These are phyloP conservation scores for Coenonympha glycerion DNA, from an alignment of 2,888 invertebrate species.

Conservation along the genomic window DNA sequence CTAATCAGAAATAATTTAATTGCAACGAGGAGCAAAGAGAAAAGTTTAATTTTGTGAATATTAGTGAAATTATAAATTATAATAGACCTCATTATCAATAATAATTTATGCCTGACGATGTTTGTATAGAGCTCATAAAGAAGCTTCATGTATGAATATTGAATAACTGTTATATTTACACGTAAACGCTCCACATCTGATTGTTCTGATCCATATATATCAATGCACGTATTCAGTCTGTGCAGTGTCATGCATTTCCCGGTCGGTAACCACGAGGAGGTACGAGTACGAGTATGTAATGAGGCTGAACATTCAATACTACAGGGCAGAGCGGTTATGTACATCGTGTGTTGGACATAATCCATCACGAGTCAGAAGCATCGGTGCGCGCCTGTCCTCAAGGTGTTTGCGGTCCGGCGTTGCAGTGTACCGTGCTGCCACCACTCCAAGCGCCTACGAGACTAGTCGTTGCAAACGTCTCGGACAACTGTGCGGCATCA, in stretches of 20 bases:
- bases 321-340: conserved; percentile 62
- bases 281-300: conserved; percentile 41
- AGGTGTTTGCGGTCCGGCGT: conserved; percentile 56
- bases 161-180: conserved; percentile 32
- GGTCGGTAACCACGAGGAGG: conserved; percentile 36
- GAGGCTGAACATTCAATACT: conserved; percentile 56
- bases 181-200: conserved; percentile 49
- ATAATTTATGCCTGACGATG: not conserved
- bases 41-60: not conserved
- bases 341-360: conserved; percentile 62
- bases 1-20: not conserved
- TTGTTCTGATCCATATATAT: conserved; percentile 53
- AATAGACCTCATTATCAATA: not conserved
- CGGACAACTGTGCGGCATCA: conserved; percentile 64
- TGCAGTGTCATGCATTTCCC: conserved; percentile 66
- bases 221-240: conserved; percentile 61
- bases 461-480: conserved; percentile 60
- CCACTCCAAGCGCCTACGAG: conserved; percentile 65
- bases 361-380: conserved; percentile 60
- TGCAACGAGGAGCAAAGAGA: not conserved
- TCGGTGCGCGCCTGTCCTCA: conserved; percentile 67
- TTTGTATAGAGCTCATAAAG: not conserved
- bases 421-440: conserved; percentile 61
- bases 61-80: not conserved
- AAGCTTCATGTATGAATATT: not conserved